phyloP scores from a whole-genome alignment of 2,113 vertebrate species.

The Scatophagus argus region DNA sequence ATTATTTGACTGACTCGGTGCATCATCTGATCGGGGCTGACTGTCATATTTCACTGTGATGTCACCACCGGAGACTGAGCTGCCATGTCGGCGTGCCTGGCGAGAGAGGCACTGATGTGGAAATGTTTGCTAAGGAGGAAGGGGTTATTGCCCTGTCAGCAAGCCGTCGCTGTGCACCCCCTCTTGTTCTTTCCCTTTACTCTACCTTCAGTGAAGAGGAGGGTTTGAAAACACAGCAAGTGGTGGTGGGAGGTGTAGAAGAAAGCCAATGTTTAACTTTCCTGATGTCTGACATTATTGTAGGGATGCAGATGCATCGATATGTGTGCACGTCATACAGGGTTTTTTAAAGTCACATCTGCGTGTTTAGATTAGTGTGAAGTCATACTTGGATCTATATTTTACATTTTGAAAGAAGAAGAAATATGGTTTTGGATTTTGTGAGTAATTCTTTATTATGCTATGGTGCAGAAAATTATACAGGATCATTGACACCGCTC shows the following conservation, averaged over 20 bases:
- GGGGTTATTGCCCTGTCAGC: slow-evolving; percentile 69
- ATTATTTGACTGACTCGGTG: slow-evolving; percentile 57
- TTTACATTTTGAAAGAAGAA: neutral
- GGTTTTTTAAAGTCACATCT: neutral
- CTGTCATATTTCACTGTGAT: slow-evolving; percentile 70
- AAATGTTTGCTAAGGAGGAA: slow-evolving; percentile 70
- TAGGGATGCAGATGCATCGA: neutral
- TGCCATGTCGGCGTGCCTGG: slow-evolving; percentile 53
- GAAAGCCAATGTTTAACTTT: slow-evolving; percentile 4
- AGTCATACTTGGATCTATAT: neutral
- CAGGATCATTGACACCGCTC: neutral
- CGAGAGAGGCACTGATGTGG: slow-evolving; percentile 49
- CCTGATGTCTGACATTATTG: neutral
- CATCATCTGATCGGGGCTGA: slow-evolving; percentile 52
- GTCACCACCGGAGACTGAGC: slow-evolving; percentile 65
- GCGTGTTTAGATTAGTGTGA: neutral
- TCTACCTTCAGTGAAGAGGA: slow-evolving; percentile 26
- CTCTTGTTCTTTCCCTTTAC: neutral
- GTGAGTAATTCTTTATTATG: too few relatives aligned
- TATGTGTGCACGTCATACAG: neutral
- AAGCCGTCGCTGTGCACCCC: slow-evolving; percentile 39
- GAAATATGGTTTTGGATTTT: neutral
- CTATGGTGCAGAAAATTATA: too few relatives aligned
- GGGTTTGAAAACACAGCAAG: slow-evolving; percentile 31
- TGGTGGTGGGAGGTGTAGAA: slow-evolving; percentile 11